These are phyloP conservation scores for Xyliphius kryptos DNA, from an alignment of 2,113 vertebrate species.

Conservation along the genomic window DNA sequence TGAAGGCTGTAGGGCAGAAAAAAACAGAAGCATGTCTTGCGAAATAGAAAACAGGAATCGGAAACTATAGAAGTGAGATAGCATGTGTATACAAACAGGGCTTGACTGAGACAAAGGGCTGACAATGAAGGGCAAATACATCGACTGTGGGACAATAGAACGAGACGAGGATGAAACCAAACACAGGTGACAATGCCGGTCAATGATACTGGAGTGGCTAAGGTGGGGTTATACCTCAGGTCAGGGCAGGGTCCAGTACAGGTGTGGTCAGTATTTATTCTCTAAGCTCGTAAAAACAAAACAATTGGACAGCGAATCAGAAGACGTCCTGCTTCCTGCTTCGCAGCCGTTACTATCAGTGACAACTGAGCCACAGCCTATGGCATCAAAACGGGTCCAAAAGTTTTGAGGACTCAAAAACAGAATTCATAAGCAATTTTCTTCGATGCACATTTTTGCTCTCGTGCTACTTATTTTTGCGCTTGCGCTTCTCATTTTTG, in stretches of 20 bases:
- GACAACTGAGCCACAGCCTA: too few relatives aligned
- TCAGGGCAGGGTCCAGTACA: background rate
- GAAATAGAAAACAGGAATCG: background rate
- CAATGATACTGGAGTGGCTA: background rate
- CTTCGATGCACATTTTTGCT: too few relatives aligned
- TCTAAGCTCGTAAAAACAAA: background rate
- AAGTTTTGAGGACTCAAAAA: too few relatives aligned
- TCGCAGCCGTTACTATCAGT: too few relatives aligned
- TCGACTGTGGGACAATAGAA: background rate
- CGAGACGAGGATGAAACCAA: background rate
- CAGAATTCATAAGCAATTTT: too few relatives aligned
- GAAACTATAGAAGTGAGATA: too few relatives aligned
- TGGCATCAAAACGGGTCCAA: too few relatives aligned
- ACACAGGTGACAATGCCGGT: background rate
- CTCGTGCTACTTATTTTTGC: too few relatives aligned
- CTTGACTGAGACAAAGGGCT: background rate
- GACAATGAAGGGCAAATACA: background rate
- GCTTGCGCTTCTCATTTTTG: too few relatives aligned
- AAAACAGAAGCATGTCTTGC: background rate
- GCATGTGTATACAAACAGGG: background rate
- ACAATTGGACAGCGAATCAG: conserved; percentile 5
- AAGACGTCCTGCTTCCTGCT: conserved; percentile 31
- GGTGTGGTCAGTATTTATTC: background rate
- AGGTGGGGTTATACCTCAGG: too few relatives aligned
- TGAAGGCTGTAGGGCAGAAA: background rate